Percentiles rank a stretch among this genome's conserved stretches.
Evolutionary conservation across 2,888 invertebrate genomes (phyloP).

Genomic region (Parnassius apollo): DNA sequence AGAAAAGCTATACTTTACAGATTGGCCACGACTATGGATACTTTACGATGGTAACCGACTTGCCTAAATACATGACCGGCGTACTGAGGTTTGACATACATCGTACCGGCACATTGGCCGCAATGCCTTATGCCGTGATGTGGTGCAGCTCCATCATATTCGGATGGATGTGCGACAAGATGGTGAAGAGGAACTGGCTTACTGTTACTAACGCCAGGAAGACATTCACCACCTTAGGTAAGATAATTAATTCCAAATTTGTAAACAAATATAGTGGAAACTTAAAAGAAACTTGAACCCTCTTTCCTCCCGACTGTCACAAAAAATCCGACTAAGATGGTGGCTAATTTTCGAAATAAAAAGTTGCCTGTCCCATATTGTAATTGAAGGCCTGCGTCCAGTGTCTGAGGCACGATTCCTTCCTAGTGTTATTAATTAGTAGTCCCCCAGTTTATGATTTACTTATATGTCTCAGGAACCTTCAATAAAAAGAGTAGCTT

Average conservation of each 20-base stretch:
- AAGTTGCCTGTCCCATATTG: too few relatives aligned
- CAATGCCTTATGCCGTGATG: conserved; percentile 85
- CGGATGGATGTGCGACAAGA: conserved; percentile 85
- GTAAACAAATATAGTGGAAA: too few relatives aligned
- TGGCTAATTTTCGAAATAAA: background rate
- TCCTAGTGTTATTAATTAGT: too few relatives aligned
- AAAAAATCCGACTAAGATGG: background rate
- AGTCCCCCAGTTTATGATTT: too few relatives aligned
- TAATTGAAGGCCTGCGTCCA: too few relatives aligned
- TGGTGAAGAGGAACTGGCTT: conserved; percentile 82
- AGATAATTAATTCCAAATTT: conserved; percentile 35
- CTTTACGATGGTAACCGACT: conserved; percentile 86
- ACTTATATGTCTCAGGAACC: too few relatives aligned
- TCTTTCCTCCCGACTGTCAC: too few relatives aligned
- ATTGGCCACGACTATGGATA: conserved; percentile 87
- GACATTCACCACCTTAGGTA: conserved; percentile 85
- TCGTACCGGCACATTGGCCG: conserved; percentile 82
- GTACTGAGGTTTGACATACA: conserved; percentile 84
- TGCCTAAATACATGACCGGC: conserved; percentile 86
- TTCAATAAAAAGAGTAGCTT: too few relatives aligned
- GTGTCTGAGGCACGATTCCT: too few relatives aligned
- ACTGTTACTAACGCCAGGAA: conserved; percentile 81
- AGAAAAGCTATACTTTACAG: conserved; percentile 48
- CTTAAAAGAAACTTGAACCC: too few relatives aligned
- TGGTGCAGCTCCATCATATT: conserved; percentile 83